Evolutionary conservation across 2,113 vertebrate genomes (phyloP).

Genomic region (Condylura cristata): DNA sequence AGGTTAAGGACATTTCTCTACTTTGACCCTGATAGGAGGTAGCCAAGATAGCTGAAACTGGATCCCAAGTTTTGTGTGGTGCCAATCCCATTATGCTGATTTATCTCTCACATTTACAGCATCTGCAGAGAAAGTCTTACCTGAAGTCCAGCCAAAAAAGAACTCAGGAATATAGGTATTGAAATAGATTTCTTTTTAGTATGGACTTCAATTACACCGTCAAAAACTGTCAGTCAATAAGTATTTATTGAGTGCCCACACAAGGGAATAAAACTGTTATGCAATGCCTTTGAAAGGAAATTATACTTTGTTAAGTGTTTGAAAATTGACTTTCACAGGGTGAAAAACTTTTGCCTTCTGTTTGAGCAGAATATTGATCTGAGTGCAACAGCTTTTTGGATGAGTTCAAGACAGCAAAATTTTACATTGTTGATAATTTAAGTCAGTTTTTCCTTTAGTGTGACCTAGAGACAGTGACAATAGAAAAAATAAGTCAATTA

Average conservation of each 20-base stretch:
- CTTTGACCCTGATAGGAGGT: background rate
- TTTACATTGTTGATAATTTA: slow-evolving; percentile 1
- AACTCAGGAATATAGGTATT: background rate
- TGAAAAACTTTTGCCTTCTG: slow-evolving; percentile 34
- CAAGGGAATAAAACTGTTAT: background rate
- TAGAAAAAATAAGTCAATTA: slow-evolving; percentile 2
- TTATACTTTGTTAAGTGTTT: slow-evolving; percentile 50
- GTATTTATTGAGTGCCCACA: background rate
- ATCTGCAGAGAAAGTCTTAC: background rate
- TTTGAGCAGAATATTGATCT: slow-evolving; percentile 62
- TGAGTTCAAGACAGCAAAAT: slow-evolving; percentile 41
- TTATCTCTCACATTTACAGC: background rate
- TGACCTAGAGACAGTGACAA: background rate
- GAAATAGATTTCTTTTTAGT: background rate
- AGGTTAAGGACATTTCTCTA: background rate
- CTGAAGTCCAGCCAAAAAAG: background rate
- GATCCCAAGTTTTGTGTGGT: background rate
- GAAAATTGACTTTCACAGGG: slow-evolving; percentile 57
- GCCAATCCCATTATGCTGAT: background rate
- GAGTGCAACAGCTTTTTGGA: background rate
- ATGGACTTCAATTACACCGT: background rate
- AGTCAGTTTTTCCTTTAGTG: background rate
- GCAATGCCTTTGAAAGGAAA: slow-evolving; percentile 14
- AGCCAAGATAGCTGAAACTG: background rate
- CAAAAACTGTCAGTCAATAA: slow-evolving; percentile 39